Conservation (phyloP, 2,888 invertebrate species). For the Frankliniella fusca region DNA sequence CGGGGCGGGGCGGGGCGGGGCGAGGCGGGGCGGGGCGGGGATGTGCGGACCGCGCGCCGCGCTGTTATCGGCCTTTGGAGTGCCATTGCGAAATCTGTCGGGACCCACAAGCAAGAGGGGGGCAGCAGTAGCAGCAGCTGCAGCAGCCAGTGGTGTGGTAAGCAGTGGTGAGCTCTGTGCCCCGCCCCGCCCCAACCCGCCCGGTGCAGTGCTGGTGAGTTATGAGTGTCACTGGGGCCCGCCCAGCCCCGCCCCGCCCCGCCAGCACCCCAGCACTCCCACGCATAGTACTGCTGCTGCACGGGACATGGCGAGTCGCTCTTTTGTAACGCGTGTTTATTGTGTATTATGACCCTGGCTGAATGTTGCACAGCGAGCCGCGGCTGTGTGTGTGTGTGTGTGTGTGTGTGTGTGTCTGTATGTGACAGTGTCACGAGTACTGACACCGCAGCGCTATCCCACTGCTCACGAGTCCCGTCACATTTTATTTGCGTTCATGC, state of each 20-base stretch:
- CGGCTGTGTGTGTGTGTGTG: no score
- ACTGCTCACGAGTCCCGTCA: no score
- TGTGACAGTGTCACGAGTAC: no score
- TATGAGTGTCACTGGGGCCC: conserved; percentile 16
- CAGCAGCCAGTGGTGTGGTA: background rate
- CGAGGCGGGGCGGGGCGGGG: background rate
- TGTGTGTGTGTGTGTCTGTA: no score
- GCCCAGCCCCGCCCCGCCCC: background rate
- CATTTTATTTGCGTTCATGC: no score
- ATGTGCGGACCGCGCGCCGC: background rate
- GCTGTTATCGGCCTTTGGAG: conserved; percentile 18
- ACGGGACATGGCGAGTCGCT: no score
- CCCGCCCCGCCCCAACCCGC: background rate
- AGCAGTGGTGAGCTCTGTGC: background rate
- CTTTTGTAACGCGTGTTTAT: no score
- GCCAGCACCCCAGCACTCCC: background rate
- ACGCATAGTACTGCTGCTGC: background rate
- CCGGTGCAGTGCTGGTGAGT: background rate
- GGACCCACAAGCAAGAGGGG: background rate
- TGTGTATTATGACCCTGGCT: no score
- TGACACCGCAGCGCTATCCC: no score
- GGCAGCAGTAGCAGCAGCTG: background rate
- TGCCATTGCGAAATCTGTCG: conserved; percentile 16
- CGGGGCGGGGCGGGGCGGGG: no score
- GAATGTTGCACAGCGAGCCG: no score